Conservation (phyloP, 2,888 invertebrate species). For the Sphaerophoria taeniata region DNA sequence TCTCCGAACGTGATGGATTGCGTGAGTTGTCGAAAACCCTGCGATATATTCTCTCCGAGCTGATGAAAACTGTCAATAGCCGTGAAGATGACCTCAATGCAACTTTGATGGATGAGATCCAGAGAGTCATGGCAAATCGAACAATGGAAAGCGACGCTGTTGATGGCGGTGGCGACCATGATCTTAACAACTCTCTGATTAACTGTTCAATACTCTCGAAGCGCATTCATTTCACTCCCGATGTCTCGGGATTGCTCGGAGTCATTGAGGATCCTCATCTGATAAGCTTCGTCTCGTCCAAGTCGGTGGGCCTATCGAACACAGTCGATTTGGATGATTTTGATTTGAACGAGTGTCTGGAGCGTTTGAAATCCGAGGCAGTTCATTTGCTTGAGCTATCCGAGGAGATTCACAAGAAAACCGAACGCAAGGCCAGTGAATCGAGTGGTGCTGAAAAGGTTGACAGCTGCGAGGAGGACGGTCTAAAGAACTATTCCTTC, state of each 20-base stretch:
- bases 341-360: conserved; percentile 88
- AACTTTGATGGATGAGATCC: conserved; percentile 86
- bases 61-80: conserved; percentile 89
- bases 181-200: conserved; percentile 77
- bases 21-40: conserved; percentile 87
- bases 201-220: conserved; percentile 79
- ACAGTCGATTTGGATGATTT: conserved; percentile 82
- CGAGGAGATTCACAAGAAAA: conserved; percentile 79
- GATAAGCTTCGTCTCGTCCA: conserved; percentile 84
- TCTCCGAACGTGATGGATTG: conserved; percentile 85
- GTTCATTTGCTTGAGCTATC: conserved; percentile 88
- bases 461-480: conserved; percentile 77
- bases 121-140: conserved; percentile 78
- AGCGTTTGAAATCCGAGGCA: conserved; percentile 88
- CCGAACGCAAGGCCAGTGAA: conserved; percentile 74
- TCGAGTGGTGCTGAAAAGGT: conserved; percentile 75
- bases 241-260: conserved; percentile 85
- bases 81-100: conserved; percentile 92
- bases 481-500: conserved; percentile 78
- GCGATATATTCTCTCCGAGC: conserved; percentile 87
- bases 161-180: conserved; percentile 75
- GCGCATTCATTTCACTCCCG: conserved; percentile 89
- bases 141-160: conserved; percentile 73
- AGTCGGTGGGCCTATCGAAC: conserved; percentile 85
- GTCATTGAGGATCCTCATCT: conserved; percentile 86